Evolutionary conservation across 2,113 vertebrate genomes (phyloP), one percentile per base, ranked within the genome.

Genomic region (Marmota monax): DNA sequence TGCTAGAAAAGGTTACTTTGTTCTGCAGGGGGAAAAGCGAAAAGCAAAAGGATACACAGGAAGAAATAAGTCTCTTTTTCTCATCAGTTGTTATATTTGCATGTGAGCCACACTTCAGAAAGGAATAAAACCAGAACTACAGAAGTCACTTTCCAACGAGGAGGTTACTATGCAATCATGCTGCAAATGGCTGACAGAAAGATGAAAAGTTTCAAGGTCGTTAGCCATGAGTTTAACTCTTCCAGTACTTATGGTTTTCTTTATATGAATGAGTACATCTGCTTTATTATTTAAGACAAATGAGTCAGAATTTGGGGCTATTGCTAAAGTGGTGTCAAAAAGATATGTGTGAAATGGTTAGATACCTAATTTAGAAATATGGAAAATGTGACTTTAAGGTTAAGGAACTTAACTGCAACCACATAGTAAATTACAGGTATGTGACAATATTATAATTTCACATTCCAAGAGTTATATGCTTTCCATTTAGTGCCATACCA

Each of bases 1-100:
- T 84, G 95, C 37, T n/a, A 69, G 42, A 90, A 79, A 88, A 79
- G 25, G 1, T 93, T 83, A 78, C 10, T 95, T 94, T 73, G 27
- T 56, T 73, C 9, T 37, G 78, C 13, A 34, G 4, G 5, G 51
- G n/a, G 18, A 23, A 7, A 23, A 17, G 3, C 4, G 27, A 61
- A 83, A 25, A 2, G 22, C 37, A 29, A 42, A 89, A 70, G 51
- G 23, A 76, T 22, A 14, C 16, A 91, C 5, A 61, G 34, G 23
- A 79, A 45, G 65, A 91, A 91, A n/a, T 83, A 63, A 91, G 25
- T 84, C 18, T 20, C 3, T 34, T 73, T 48, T n/a, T 76, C 61
- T 51, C 48, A 87, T 45, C 37, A 11, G 25, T 65, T 58, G 17
- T 65, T 83, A 32, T 56, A 29, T 87, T 87, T 45, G 9, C 23